A percentile compares a stretch with the other conserved stretches of the same genome.
Conservation (phyloP, 2,888 invertebrate genomes). For the Pammene fasciana region DNA sequence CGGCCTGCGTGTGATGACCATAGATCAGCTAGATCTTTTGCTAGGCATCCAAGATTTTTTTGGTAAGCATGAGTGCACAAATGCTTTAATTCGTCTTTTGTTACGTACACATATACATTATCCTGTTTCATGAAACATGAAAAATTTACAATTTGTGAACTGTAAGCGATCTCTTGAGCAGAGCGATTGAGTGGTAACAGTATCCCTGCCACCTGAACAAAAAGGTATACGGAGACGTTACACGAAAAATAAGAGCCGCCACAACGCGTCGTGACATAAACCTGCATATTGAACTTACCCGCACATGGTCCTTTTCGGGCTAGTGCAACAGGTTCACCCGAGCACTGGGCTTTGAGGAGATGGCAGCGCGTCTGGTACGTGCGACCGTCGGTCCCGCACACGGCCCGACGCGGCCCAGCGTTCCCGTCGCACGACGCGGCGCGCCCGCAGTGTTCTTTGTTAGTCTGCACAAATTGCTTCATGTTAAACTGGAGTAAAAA, state of each 20-base stretch:
- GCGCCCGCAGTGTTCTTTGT: slow-evolving; percentile 62
- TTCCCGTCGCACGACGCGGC: slow-evolving; percentile 74
- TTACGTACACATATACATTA: too few relatives aligned
- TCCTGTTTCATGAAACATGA: too few relatives aligned
- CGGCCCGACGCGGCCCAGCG: slow-evolving; percentile 73
- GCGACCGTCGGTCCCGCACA: slow-evolving; percentile 91
- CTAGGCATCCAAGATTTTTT: neutral
- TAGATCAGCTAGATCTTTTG: neutral
- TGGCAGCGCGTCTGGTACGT: slow-evolving; percentile 93
- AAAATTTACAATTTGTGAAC: too few relatives aligned
- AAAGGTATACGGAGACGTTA: too few relatives aligned
- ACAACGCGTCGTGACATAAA: too few relatives aligned
- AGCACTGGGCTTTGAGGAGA: slow-evolving; percentile 89
- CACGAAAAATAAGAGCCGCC: too few relatives aligned
- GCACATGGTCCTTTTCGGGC: slow-evolving; percentile 89
- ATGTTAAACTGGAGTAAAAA: neutral
- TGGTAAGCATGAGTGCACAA: neutral
- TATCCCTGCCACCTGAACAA: too few relatives aligned
- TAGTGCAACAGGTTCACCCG: slow-evolving; percentile 87
- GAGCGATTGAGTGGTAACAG: too few relatives aligned
- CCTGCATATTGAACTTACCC: slow-evolving; percentile 74
- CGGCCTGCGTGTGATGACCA: neutral
- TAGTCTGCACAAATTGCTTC: slow-evolving; percentile 46
- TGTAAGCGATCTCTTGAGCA: too few relatives aligned
- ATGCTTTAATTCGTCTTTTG: too few relatives aligned